These are phyloP conservation scores for Ophion costatus DNA, from an alignment of 2,888 invertebrate genomes.

Conservation along the genomic window DNA sequence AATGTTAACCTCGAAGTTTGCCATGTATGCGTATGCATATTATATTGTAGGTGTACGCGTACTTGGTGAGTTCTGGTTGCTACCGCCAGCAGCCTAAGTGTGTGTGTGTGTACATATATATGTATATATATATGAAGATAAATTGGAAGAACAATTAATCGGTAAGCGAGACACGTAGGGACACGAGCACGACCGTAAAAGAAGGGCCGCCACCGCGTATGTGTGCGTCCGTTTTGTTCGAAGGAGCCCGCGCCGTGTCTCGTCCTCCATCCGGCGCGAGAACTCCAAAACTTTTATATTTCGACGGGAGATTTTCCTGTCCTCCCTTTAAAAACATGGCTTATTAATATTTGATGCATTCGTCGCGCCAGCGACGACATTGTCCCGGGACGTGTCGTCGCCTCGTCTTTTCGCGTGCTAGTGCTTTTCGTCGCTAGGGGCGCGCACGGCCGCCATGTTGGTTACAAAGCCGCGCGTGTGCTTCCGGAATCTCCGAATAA, in stretches of 20 bases:
- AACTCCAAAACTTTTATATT: slow-evolving; percentile 42
- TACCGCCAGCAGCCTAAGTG: slow-evolving; percentile 19
- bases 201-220: slow-evolving; percentile 32
- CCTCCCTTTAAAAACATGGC: no score
- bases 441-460: neutral
- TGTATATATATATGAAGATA: neutral
- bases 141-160: slow-evolving; percentile 75
- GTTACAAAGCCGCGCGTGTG: no score
- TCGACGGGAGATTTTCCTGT: neutral
- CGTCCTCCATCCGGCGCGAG: slow-evolving; percentile 58
- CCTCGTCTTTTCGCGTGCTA: neutral
- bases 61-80: slow-evolving; percentile 24
- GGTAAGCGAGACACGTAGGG: slow-evolving; percentile 77
- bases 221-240: slow-evolving; percentile 10
- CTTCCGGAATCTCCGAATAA: neutral
- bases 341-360: slow-evolving; percentile 23
- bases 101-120: slow-evolving; percentile 12
- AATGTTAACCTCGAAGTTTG: slow-evolving; percentile 45
- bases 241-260: slow-evolving; percentile 51
- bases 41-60: neutral
- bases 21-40: slow-evolving; percentile 32
- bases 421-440: no score
- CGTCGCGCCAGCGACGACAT: no score
- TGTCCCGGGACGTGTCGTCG: neutral
- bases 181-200: slow-evolving; percentile 70